phyloP scores from a whole-genome alignment of 1,140 invertebrate species.

The Tribolium madens region DNA sequence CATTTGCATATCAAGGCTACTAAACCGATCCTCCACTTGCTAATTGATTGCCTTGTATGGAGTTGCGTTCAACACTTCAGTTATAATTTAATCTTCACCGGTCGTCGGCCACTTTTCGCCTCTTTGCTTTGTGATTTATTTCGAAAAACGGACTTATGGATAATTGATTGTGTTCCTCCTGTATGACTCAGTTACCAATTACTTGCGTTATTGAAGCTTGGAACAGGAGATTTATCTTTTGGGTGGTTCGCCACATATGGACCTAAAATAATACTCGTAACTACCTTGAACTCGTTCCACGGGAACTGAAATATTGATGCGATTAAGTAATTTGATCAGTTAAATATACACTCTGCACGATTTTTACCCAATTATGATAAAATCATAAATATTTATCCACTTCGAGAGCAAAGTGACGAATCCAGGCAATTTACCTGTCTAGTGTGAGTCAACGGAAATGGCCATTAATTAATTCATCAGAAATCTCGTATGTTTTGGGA shows the following conservation, averaged over 20 bases:
- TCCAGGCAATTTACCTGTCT: background rate
- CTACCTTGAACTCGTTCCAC: slow-evolving; percentile 19
- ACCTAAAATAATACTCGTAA: background rate
- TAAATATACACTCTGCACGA: background rate
- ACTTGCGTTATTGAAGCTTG: background rate
- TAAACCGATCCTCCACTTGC: slow-evolving; percentile 19
- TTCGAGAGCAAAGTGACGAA: background rate
- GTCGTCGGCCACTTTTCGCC: background rate
- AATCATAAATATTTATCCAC: slow-evolving; percentile 11
- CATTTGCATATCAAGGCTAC: slow-evolving; percentile 27
- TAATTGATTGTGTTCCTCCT: slow-evolving; percentile 18
- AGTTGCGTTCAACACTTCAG: slow-evolving; percentile 9
- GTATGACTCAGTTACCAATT: slow-evolving; percentile 21
- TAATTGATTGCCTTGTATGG: slow-evolving; percentile 30
- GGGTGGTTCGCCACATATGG: background rate
- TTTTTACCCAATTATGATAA: slow-evolving; percentile 21
- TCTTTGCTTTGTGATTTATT: background rate
- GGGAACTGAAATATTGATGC: background rate
- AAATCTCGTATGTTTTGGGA: no score
- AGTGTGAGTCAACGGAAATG: background rate
- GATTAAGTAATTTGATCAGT: slow-evolving; percentile 7
- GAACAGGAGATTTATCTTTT: slow-evolving; percentile 9
- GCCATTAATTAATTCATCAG: no score
- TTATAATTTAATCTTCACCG: slow-evolving; percentile 9
- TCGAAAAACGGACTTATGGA: background rate